A percentile compares a stretch with the other conserved stretches of the same genome.
Evolutionary conservation across 1,140 invertebrate genomes (phyloP).

Genomic region (Homarus americanus): DNA sequence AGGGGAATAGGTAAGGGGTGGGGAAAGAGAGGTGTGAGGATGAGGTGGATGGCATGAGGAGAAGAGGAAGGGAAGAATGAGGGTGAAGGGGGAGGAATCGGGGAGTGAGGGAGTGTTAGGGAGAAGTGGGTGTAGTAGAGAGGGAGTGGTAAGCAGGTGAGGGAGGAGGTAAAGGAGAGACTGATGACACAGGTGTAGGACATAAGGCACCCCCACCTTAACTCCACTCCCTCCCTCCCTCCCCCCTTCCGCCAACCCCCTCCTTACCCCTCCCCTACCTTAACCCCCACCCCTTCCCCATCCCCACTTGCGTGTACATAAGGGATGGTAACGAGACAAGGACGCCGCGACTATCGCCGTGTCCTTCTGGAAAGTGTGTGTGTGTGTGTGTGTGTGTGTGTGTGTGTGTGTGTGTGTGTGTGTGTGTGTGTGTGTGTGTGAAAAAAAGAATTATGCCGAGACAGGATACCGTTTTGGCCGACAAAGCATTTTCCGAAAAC

Average conservation of each 20-base stretch:
- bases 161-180: not conserved
- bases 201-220: not conserved
- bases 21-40: too few relatives aligned
- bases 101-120: too few relatives aligned
- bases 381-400: too few relatives aligned
- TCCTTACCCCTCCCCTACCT: not conserved
- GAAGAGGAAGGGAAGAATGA: not conserved
- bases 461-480: constrained; percentile 29
- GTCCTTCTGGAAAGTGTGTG: constrained; percentile 24
- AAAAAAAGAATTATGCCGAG: constrained; percentile 23
- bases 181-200: not conserved
- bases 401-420: too few relatives aligned
- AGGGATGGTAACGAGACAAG: constrained; percentile 36
- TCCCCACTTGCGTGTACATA: constrained; percentile 1
- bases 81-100: not conserved
- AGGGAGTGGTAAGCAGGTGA: not conserved
- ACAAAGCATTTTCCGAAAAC: constrained; percentile 44
- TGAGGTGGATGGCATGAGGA: not conserved
- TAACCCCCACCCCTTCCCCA: not conserved
- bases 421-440: too few relatives aligned
- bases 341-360: constrained; percentile 24
- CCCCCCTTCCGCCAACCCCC: not conserved
- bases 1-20: too few relatives aligned
- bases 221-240: not conserved
- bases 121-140: not conserved